Base-by-base conservation (phyloP, 2,113 vertebrate genomes). In the Anhinga anhinga region DNA sequence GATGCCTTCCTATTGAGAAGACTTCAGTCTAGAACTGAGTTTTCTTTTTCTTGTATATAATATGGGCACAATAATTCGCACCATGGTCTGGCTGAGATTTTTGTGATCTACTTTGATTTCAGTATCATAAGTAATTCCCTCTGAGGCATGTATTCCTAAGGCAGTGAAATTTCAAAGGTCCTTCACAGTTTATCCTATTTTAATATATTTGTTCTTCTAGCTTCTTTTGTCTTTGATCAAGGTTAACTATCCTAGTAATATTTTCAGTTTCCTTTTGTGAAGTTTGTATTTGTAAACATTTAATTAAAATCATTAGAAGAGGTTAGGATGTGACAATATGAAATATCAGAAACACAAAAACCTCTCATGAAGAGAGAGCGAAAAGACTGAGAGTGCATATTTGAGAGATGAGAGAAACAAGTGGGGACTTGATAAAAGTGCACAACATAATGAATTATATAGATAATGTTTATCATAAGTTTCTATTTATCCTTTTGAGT, bases 361-460 rank as follows among this genome's bases (percentile, higher is more conserved):
- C 70, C 71, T 85, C 49, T 94, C 21, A 74, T 22, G 18, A 86
- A 87, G 45, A 86, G 36, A 81, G 29, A 81, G n/a, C 25, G 13
- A 85, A 89, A 78, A 42, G 47, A 81, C 55, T 55, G 30, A 53
- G 38, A 85, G 44, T 26, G 16, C 7, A 2, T 70, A 72, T 94
- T 95, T 90, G 27, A 87, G 56, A 97, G 92, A 96, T 84, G 73
- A 96, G 69, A 97, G 80, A 72, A 93, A 85, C 34, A 69, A 91
- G 47, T 27, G 22, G 13, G 26, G 45, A 72, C 52, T 71, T 84
- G 65, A 94, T 88, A 82, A 65, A 91, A 94, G 61, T 86, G 66
- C 26, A 63, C 30, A 88, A 78, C 18, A 58, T 88, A 95, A 95
- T 87, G 67, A 95, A 89, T 90, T 93, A 77, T 45, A 96, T 10